Percentiles rank a stretch among this genome's conserved stretches.
phyloP scores from a whole-genome alignment of 1,140 invertebrate genomes.

The Pseudomyrmex concolor region DNA sequence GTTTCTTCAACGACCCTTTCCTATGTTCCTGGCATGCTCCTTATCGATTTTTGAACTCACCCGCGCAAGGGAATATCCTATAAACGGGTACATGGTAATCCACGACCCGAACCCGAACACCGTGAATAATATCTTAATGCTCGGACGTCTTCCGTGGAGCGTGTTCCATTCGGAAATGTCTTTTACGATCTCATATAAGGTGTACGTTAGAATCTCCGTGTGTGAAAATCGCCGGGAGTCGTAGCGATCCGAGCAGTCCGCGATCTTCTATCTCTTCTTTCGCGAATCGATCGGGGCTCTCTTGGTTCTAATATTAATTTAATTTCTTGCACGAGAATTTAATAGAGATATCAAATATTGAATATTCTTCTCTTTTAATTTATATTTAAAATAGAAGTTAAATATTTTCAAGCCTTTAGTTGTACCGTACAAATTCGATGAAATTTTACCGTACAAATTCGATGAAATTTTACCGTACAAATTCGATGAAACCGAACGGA shows the following conservation, averaged over 20 bases:
- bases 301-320: not conserved
- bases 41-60: constrained; percentile 60
- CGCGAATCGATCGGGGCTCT: not conserved
- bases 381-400: not conserved
- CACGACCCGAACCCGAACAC: constrained; percentile 46
- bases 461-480: too few relatives aligned
- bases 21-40: constrained; percentile 34
- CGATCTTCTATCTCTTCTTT: not conserved
- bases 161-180: constrained; percentile 39
- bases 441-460: too few relatives aligned
- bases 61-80: constrained; percentile 52
- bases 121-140: constrained; percentile 62
- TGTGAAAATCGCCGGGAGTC: constrained; percentile 19
- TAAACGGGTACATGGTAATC: constrained; percentile 59
- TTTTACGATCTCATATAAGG: constrained; percentile 51
- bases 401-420: not conserved
- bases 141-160: constrained; percentile 39
- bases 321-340: not conserved
- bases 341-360: not conserved
- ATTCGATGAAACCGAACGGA: not conserved
- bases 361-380: too few relatives aligned
- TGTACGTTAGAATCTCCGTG: constrained; percentile 35
- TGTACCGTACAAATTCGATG: too few relatives aligned
- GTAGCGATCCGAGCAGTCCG: constrained; percentile 26
- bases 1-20: constrained; percentile 38